Evolutionary conservation across 2,888 invertebrate species (phyloP).

Genomic region (Napeogenes inachia): DNA sequence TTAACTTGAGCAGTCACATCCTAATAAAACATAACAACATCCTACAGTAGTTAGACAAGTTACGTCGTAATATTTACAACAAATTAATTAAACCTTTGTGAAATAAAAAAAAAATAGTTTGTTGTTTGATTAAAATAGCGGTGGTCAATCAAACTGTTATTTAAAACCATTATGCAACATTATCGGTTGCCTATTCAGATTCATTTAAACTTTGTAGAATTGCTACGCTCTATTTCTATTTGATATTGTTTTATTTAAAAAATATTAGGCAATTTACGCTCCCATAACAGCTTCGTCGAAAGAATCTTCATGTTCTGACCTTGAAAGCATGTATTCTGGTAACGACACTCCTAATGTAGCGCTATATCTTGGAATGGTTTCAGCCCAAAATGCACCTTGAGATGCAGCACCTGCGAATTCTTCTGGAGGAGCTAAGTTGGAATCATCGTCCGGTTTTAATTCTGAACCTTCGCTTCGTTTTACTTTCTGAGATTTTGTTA

Average conservation of each 20-base stretch:
- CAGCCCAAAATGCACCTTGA: slow-evolving; percentile 81
- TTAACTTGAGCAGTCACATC: slow-evolving; percentile 18
- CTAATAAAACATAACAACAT: slow-evolving; percentile 20
- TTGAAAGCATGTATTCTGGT: slow-evolving; percentile 82
- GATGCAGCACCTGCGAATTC: slow-evolving; percentile 76
- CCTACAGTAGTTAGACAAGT: background rate
- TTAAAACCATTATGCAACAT: slow-evolving; percentile 63
- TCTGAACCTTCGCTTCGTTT: slow-evolving; percentile 60
- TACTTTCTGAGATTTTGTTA: slow-evolving; percentile 41
- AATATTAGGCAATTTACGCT: slow-evolving; percentile 56
- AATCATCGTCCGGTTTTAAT: slow-evolving; percentile 55
- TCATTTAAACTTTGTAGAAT: slow-evolving; percentile 56
- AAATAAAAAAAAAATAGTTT: too few species aligned
- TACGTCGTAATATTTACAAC: too few species aligned
- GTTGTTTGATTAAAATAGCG: too few species aligned
- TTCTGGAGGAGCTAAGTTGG: slow-evolving; percentile 61
- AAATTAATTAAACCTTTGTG: too few species aligned
- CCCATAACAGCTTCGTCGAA: slow-evolving; percentile 78
- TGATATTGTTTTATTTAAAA: slow-evolving; percentile 51
- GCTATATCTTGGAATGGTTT: slow-evolving; percentile 81
- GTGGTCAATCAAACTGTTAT: slow-evolving; percentile 46
- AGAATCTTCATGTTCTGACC: slow-evolving; percentile 81
- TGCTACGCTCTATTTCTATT: slow-evolving; percentile 68
- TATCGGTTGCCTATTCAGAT: slow-evolving; percentile 55
- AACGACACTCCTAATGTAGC: slow-evolving; percentile 79